These are phyloP conservation scores for Agrochola lota DNA, from an alignment of 2,888 invertebrate species.

Conservation along the genomic window DNA sequence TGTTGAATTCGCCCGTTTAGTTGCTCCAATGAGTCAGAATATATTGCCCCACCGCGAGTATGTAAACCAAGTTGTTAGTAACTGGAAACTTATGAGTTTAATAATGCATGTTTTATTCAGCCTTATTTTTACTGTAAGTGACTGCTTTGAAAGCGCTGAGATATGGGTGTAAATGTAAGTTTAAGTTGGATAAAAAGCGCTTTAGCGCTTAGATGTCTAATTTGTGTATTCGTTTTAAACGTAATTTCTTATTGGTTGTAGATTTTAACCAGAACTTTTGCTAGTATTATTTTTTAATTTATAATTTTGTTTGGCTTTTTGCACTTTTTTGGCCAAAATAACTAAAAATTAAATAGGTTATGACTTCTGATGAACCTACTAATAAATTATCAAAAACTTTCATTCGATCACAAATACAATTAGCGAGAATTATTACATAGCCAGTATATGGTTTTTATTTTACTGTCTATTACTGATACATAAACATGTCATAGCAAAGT, in stretches of 20 bases:
- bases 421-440: not conserved
- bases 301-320: not conserved
- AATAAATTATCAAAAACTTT: not conserved
- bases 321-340: not conserved
- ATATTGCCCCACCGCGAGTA: conserved; percentile 64
- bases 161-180: conserved; percentile 12
- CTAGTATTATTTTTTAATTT: not conserved
- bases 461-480: not conserved
- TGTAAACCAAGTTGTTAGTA: conserved; percentile 69
- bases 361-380: not conserved
- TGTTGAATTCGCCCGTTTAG: conserved; percentile 33
- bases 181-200: conserved; percentile 13
- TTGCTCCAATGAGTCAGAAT: conserved; percentile 59
- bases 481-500: not conserved
- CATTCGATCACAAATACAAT: not conserved
- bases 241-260: not conserved
- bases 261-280: not conserved
- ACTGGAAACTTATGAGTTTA: conserved; percentile 71
- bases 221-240: not conserved
- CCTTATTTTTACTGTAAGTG: conserved; percentile 51
- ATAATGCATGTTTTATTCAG: conserved; percentile 68
- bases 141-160: conserved; percentile 31
- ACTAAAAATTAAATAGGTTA: not conserved
- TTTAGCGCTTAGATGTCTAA: not conserved
- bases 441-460: not conserved